Percentiles rank a stretch among this genome's conserved stretches.
Conservation (phyloP, 2,113 vertebrate species). For the Aegithalos caudatus region DNA sequence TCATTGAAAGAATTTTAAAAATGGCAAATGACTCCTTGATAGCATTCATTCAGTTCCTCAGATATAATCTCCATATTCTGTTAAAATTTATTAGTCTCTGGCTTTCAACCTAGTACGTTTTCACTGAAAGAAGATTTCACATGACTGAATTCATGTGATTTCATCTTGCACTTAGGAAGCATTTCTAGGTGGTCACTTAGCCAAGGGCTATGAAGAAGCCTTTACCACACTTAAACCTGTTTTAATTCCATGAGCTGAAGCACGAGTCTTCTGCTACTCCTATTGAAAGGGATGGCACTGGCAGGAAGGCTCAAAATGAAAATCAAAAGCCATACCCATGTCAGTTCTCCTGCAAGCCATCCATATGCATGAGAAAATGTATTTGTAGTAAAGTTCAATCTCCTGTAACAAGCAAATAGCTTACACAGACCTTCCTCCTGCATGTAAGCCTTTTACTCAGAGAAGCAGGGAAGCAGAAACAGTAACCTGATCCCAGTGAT, state of each 20-base stretch:
- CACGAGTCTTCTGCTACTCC: not conserved
- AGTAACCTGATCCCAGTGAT: not conserved
- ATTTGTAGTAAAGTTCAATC: slow-evolving; percentile 7
- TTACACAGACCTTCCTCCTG: slow-evolving; percentile 3
- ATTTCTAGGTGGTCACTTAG: not conserved
- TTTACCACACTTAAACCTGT: not conserved
- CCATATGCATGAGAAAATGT: not conserved
- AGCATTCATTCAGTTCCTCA: not conserved
- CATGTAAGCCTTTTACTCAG: not conserved
- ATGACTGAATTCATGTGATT: not conserved
- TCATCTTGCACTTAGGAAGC: not conserved
- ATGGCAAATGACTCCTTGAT: not conserved
- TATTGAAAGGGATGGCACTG: not conserved
- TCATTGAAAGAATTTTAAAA: not conserved
- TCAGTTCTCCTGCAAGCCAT: not conserved
- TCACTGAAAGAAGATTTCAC: not conserved
- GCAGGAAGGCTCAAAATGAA: not conserved
- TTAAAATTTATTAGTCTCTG: not conserved
- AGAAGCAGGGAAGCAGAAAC: not conserved
- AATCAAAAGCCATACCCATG: not conserved
- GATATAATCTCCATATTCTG: not conserved
- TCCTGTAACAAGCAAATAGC: slow-evolving; percentile 11
- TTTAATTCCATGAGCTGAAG: not conserved
- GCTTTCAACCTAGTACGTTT: not conserved
- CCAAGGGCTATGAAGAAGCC: not conserved